A percentile compares a stretch with the other conserved stretches of the same genome.
Evolutionary conservation across 2,113 vertebrate species (phyloP).

Genomic region (Actinemys pallida): DNA sequence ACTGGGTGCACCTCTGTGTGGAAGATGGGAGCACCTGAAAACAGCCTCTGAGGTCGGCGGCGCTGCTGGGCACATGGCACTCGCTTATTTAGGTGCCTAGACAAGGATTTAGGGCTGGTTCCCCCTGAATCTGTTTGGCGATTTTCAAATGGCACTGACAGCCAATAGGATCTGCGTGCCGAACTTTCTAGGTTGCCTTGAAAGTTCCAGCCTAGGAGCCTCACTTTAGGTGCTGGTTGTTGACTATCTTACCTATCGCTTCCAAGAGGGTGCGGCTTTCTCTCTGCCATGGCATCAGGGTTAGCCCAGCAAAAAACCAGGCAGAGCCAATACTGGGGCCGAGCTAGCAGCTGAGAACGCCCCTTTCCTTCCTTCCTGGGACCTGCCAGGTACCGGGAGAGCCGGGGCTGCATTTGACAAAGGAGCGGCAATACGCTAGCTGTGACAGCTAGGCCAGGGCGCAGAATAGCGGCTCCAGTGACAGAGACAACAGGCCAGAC

Average conservation of each 20-base stretch:
- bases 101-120: background rate
- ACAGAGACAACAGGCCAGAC: conserved; percentile 19
- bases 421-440: no score
- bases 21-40: background rate
- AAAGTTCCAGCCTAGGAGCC: background rate
- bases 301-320: background rate
- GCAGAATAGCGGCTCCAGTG: background rate
- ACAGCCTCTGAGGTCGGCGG: background rate
- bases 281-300: background rate
- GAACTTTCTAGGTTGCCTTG: background rate
- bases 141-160: background rate
- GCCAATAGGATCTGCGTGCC: background rate
- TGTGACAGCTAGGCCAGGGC: no score
- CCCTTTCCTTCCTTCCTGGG: background rate
- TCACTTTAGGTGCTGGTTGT: background rate
- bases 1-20: background rate
- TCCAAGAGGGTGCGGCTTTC: background rate
- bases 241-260: background rate
- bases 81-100: background rate
- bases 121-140: background rate
- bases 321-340: background rate
- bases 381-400: rapidly evolving
- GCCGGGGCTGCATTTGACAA: rapidly evolving
- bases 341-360: background rate
- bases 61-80: background rate